Evolutionary conservation across 2,113 vertebrate species (phyloP), one percentile per base, ranked within the genome.

Genomic region (Clarias magur): DNA sequence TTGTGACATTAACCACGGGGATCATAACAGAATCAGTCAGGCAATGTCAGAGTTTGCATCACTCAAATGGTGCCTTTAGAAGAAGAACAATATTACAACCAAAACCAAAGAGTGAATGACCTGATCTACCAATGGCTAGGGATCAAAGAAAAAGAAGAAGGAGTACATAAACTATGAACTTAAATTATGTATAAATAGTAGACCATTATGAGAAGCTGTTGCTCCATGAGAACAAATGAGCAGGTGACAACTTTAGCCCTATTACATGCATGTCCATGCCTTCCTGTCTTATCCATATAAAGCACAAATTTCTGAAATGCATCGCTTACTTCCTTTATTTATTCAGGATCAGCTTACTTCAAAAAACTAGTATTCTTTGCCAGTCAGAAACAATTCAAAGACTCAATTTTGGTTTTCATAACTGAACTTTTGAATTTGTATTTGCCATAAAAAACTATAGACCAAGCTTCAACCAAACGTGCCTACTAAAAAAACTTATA

Each of bases 251-350:
- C 42, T 7, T 42, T 42, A 42, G 42, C 4, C 42, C 42, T 42
- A 48, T 48, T 48, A 7, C 7, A 5, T 7, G 48, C 0, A 48
- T 8, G 48, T 48, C 48, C 48, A 48, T 48, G 48, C 48, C 48
- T 8, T 48, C 7, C 48, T 79, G 59, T 68, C 21, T 38, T 42
- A 27, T 86, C 59, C 25, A 4, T 68, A 34, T 19, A 91, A 21
- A 85, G 79, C 57, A 72, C 65, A 54, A 56, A 48, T 48, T 67
- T 48, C 85, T 85, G 72, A 91, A 91, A 85, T 48, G 80, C 84
- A 83, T 87, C 76, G 86, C 68, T 81, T 80, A 73, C 54, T 23
- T 8, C 17, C 67, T 83, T 83, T 86, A 86, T 87, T 90, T 86
- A 88, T 73, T 57, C 75, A 82, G 34, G 70, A 53, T 75, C 34